Evolutionary conservation across 2,888 invertebrate genomes (phyloP), one percentile per base, ranked within the genome.

Genomic region (Sturmia bella): DNA sequence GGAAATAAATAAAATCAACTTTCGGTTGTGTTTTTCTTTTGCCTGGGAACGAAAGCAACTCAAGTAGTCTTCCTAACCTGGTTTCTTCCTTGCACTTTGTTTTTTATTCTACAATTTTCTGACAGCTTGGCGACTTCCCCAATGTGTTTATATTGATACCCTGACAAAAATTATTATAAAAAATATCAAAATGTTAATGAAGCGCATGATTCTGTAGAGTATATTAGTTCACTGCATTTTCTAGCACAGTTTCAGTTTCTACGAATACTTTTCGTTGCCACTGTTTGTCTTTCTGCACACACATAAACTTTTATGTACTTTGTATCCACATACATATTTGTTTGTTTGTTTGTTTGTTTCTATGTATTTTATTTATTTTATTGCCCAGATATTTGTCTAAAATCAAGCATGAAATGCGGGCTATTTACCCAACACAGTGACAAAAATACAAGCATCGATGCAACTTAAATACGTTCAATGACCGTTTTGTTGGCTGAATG

Each of bases 401-500:
- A 68, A 75, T 68, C 57, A 52, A 43, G 48, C 57, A 68, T 50
- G 41, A 74, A 68, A 76, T 76, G 68, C 19, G 68, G 68, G 68
- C 45, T 57, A 50, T 27, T 50, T 50, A 70, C 48, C n/a, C n/a
- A n/a, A 41, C n/a, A 57, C 45, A 50, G 6, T 13, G 9, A 24
- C 21, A 52, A 24, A 7, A 43, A n/a, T 1, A 43, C 12, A 63
- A 37, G 2, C 41, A 19, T 15, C 43, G 27, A 63, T 17, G 45
- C 32, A 32, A 32, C 24, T 56, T 45, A 39, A n/a, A 39, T 9
- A 70, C 77, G 77, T 78, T 78, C 77, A 78, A 78, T 78, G 77
- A 78, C 77, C 76, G 69, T 52, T 57, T 54, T 15, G 61, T 70
- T 43, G 52, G 32, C 54, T 76, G 66, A 43, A 61, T 76, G 68